Evolutionary conservation across 1,140 invertebrate species (phyloP), one percentile per base, ranked within the genome.

Genomic region (Cryptotermes secundus): DNA sequence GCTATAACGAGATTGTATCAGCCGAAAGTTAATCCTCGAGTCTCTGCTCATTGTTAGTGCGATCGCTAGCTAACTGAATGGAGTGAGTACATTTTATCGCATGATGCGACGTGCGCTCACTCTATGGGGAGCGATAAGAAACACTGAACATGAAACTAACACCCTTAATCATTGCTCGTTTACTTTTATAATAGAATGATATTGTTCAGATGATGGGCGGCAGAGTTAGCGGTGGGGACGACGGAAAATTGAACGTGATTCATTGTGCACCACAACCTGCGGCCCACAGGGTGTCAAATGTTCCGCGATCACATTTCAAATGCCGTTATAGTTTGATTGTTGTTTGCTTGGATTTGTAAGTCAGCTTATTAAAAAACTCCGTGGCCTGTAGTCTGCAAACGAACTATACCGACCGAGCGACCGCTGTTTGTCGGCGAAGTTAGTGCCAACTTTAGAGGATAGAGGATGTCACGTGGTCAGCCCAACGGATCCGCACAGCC

Each of bases 131-230:
- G 59, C 59, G 59, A 72, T 72, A 72, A 72, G 59, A 72, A 72
- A 72, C 59, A 72, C 59, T 72, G 59, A 72, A 72, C 59, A 72
- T 72, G 59, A 72, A 72, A 72, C 59, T 72, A 72, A 72, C 59
- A 72, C 59, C 59, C 59, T 72, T 72, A 72, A 72, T 72, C 59
- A 72, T 72, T 72, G 59, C n/a, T 72, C 59, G 59, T 72, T 72
- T 72, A 72, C 59, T 72, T 72, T 72, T 72, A n/a, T 72, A 72
- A 72, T 72, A 72, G 59, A 72, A 72, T 72, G 59, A 72, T 72
- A 72, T 31, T 72, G 59, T 72, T 72, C 59, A 72, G 59, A 72
- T 72, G 59, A 72, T 72, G 59, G 59, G 26, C n/a, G 59, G 59
- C 59, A 72, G 59, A 72, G 59, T 72, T 72, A 31, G 59, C 26